phyloP scores from a whole-genome alignment of 2,113 vertebrate genomes.

The Chroicocephalus ridibundus region DNA sequence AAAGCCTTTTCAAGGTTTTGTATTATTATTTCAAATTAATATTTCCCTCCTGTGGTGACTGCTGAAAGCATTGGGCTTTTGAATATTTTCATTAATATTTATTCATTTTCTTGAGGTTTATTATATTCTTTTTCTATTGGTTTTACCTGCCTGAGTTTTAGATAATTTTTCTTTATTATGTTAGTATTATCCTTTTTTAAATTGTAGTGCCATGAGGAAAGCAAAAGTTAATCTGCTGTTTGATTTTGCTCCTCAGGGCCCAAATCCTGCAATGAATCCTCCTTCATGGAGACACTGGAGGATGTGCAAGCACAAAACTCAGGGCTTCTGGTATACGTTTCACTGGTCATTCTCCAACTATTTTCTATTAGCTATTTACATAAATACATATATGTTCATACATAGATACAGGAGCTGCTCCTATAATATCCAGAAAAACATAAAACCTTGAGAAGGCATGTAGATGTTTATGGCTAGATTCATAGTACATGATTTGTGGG shows the following conservation, averaged over 20 bases:
- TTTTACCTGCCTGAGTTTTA: neutral
- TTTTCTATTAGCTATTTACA: neutral
- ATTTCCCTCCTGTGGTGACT: constrained; percentile 16
- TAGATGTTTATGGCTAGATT: neutral
- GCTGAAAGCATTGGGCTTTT: neutral
- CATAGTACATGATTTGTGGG: neutral
- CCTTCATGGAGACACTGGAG: neutral
- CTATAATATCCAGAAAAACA: neutral
- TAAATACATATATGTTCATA: neutral
- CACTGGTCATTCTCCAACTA: neutral
- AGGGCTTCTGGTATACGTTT: neutral
- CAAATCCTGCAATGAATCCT: neutral
- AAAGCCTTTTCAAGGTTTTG: neutral
- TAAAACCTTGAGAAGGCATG: neutral
- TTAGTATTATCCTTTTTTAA: neutral
- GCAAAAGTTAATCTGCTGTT: neutral
- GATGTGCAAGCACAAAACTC: neutral
- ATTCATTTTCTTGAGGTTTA: neutral
- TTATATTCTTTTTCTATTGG: neutral
- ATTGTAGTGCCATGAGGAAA: neutral
- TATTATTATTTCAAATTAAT: constrained; percentile 1
- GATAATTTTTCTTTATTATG: neutral
- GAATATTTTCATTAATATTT: neutral
- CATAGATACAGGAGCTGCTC: neutral
- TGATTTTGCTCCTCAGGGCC: neutral